Conservation (phyloP, 1,140 invertebrate genomes). For the Chymomyza costata region DNA sequence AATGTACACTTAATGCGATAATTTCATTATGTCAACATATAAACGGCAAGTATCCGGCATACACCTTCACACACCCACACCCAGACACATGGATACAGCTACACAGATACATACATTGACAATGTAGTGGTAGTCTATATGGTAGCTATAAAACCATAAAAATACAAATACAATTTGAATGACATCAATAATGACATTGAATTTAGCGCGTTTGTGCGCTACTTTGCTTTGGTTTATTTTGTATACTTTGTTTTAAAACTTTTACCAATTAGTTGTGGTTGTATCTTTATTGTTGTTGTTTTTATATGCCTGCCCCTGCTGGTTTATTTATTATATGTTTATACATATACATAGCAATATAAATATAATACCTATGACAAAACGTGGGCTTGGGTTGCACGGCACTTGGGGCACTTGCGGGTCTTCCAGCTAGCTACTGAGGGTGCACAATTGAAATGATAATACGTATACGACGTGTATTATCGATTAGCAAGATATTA, state of each 20-base stretch:
- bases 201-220: slow-evolving; percentile 37
- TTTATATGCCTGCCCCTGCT: slow-evolving; percentile 29
- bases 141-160: slow-evolving; percentile 53
- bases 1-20: too few species aligned
- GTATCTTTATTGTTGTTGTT: slow-evolving; percentile 13
- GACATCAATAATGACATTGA: slow-evolving; percentile 72
- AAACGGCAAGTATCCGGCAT: slow-evolving; percentile 16
- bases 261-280: slow-evolving; percentile 1
- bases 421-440: slow-evolving; percentile 3
- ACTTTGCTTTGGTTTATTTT: too few species aligned
- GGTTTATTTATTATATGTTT: slow-evolving; percentile 57
- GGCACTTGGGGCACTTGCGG: slow-evolving; percentile 4
- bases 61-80: too few species aligned
- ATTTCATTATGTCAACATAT: slow-evolving; percentile 47
- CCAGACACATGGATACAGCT: background rate
- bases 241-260: background rate
- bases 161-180: slow-evolving; percentile 48
- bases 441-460: slow-evolving; percentile 31
- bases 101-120: too few species aligned
- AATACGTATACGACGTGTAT: slow-evolving; percentile 59
- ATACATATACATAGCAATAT: slow-evolving; percentile 49
- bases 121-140: background rate
- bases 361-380: slow-evolving; percentile 56
- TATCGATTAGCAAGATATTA: too few species aligned
- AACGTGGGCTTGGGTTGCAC: too few species aligned